Evolutionary conservation across 2,797 vertebrate genomes (phyloP).

Genomic region (Eurystomus glaucurus): DNA sequence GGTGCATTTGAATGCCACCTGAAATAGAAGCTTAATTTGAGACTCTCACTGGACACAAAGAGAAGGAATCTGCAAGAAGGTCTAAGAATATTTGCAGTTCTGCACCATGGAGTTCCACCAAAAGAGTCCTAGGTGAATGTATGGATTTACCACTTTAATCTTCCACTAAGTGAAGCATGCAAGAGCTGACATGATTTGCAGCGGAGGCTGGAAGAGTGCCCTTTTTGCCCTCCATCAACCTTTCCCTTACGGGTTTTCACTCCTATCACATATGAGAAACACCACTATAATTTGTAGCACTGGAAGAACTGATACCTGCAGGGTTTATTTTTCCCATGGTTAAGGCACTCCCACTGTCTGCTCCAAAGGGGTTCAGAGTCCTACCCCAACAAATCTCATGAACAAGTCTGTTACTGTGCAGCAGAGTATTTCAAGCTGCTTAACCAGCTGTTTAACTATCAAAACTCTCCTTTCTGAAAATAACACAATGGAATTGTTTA

Average conservation of each 20-base stretch:
- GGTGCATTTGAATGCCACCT: neutral
- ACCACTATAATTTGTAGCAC: neutral
- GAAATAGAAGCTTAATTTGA: neutral
- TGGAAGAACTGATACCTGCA: neutral
- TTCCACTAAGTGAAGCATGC: neutral
- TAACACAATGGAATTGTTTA: neutral
- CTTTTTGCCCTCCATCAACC: neutral
- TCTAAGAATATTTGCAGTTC: neutral
- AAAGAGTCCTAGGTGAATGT: neutral
- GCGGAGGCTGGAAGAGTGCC: neutral
- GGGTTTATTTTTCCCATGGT: neutral
- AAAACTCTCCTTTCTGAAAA: neutral
- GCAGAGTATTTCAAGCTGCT: neutral
- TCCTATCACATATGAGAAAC: fast-evolving
- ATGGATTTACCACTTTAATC: neutral
- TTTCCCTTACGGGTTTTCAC: neutral
- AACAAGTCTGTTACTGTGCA: neutral
- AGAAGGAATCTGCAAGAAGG: fast-evolving
- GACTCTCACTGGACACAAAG: neutral
- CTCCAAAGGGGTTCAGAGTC: neutral
- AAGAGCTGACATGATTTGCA: neutral
- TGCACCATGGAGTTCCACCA: neutral
- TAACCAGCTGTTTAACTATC: neutral
- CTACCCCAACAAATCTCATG: neutral
- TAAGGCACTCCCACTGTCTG: neutral